Evolutionary conservation across 2,113 vertebrate genomes (phyloP).

Genomic region (Neotragus moschatus): DNA sequence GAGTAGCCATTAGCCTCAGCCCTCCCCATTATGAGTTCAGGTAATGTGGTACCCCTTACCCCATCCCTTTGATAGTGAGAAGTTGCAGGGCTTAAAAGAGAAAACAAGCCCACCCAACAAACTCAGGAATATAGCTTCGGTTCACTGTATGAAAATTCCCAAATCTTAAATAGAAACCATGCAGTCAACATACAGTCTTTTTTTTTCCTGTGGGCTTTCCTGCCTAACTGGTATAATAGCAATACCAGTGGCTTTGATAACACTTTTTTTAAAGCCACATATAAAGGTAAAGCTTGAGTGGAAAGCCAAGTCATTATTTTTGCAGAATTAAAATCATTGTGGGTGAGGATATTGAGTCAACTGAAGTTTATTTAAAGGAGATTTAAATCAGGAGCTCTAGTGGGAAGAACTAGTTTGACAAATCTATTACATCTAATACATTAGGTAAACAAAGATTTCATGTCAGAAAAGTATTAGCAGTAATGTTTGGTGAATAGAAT

Average conservation of each 20-base stretch:
- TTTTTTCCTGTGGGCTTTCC: neutral
- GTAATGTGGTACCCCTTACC: neutral
- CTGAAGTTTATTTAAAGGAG: constrained; percentile 64
- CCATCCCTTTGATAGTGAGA: neutral
- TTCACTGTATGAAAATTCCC: neutral
- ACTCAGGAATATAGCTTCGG: neutral
- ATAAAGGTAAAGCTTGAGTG: constrained; percentile 34
- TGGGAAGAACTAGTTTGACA: constrained; percentile 75
- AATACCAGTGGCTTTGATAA: constrained; percentile 25
- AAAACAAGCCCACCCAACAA: neutral
- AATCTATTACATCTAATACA: constrained; percentile 67
- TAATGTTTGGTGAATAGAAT: constrained; percentile 69
- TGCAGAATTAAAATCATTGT: constrained; percentile 43
- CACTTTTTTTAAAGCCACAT: constrained; percentile 40
- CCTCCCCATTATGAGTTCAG: neutral
- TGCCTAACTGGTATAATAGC: neutral
- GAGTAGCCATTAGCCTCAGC: neutral
- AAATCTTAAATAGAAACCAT: neutral
- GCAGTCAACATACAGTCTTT: neutral
- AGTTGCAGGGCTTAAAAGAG: neutral
- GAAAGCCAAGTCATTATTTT: constrained; percentile 58
- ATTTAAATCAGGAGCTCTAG: constrained; percentile 68
- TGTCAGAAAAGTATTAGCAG: constrained; percentile 70
- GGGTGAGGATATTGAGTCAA: constrained; percentile 30
- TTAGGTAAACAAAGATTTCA: constrained; percentile 67